phyloP scores from a whole-genome alignment of 1,140 invertebrate genomes.

The Eulimnadia texana region DNA sequence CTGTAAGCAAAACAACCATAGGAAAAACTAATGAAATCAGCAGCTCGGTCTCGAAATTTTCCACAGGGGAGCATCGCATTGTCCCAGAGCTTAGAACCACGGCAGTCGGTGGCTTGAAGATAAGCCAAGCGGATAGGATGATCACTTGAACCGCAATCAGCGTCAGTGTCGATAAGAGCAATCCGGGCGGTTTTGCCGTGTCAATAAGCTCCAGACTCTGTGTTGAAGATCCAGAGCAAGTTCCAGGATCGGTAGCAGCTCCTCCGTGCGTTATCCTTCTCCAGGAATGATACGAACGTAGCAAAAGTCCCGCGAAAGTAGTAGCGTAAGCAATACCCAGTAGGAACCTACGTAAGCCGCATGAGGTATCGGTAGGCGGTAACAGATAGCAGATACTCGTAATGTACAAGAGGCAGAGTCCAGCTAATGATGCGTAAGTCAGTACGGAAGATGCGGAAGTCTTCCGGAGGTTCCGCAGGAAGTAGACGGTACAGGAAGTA shows the following conservation, averaged over 20 bases:
- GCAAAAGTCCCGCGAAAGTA: conserved; percentile 32
- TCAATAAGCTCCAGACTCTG: conserved; percentile 8
- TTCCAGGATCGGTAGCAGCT: not conserved
- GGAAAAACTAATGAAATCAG: conserved; percentile 33
- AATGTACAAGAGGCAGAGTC: conserved; percentile 32
- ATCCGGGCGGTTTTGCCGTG: conserved; percentile 27
- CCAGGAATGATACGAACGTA: conserved; percentile 35
- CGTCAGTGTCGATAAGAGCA: conserved; percentile 29
- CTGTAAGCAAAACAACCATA: conserved; percentile 32
- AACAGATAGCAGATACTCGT: conserved; percentile 35
- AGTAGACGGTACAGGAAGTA: conserved; percentile 32
- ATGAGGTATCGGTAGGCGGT: conserved; percentile 30
- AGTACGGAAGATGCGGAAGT: conserved; percentile 32
- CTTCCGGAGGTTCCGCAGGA: conserved; percentile 31
- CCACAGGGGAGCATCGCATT: conserved; percentile 25
- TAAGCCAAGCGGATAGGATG: conserved; percentile 33
- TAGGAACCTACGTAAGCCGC: conserved; percentile 31
- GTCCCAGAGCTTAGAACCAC: conserved; percentile 10
- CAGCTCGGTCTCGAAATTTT: conserved; percentile 31
- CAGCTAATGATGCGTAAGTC: conserved; percentile 34
- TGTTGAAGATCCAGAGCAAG: conserved; percentile 1
- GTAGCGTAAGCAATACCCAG: conserved; percentile 33
- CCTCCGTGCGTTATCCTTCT: conserved; percentile 19
- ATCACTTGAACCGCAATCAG: conserved; percentile 33
- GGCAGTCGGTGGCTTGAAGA: conserved; percentile 25